These are phyloP conservation scores for Coptotermes formosanus DNA, from an alignment of 1,140 invertebrate genomes.

Conservation along the genomic window DNA sequence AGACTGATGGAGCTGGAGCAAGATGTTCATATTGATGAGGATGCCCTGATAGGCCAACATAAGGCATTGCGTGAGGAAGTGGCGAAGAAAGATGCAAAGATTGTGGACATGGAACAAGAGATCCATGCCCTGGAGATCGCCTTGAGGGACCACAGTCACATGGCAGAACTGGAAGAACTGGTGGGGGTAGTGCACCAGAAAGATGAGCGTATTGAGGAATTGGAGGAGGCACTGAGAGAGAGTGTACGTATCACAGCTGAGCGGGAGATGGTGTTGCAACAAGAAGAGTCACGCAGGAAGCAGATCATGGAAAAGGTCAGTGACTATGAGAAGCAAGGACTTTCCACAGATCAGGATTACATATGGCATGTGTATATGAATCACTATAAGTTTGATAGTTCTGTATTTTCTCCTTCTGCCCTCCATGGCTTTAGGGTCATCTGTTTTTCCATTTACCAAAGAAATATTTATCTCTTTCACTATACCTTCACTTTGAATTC, in stretches of 20 bases:
- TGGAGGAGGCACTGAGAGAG: constrained; percentile 75
- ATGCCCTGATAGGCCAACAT: constrained; percentile 20
- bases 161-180: constrained; percentile 54
- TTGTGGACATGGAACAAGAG: constrained; percentile 37
- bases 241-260: constrained; percentile 63
- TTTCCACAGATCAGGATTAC: too few relatives aligned
- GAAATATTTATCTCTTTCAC: too few relatives aligned
- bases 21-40: constrained; percentile 54
- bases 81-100: not conserved
- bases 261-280: constrained; percentile 60
- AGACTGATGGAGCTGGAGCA: constrained; percentile 52
- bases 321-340: not conserved
- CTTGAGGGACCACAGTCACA: constrained; percentile 10
- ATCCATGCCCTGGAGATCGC: constrained; percentile 38
- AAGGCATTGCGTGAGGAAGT: constrained; percentile 24
- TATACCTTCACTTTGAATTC: too few relatives aligned
- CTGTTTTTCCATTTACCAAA: too few relatives aligned
- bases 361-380: too few relatives aligned
- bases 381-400: too few relatives aligned
- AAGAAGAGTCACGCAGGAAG: constrained; percentile 59
- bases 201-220: constrained; percentile 66
- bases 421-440: too few relatives aligned
- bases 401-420: too few relatives aligned
- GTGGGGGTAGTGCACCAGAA: constrained; percentile 52
- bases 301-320: constrained; percentile 63